A percentile compares a stretch with the other conserved stretches of the same genome.
These are phyloP conservation scores for Platalea minor DNA, from an alignment of 2,797 vertebrate genomes.

Conservation along the genomic window DNA sequence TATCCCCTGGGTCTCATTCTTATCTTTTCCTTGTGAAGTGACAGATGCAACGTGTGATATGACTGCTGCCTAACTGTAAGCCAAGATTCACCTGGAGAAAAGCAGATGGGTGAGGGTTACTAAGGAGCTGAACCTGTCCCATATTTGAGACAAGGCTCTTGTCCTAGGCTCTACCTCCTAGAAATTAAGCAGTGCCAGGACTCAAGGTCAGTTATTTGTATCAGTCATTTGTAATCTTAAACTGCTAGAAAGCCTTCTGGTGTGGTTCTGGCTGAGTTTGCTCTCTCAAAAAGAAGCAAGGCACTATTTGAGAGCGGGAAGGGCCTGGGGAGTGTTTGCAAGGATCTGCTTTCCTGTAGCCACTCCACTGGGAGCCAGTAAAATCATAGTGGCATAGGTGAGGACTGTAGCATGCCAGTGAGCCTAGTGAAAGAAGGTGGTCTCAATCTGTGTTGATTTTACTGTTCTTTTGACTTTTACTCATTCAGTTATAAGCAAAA, in stretches of 20 bases:
- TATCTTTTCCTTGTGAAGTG: neutral
- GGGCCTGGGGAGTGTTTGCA: neutral
- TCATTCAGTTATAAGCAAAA: neutral
- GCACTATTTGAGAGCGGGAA: neutral
- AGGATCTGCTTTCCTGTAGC: neutral
- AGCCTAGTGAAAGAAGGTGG: neutral
- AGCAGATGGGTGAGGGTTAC: neutral
- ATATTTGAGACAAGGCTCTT: neutral
- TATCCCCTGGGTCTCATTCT: neutral
- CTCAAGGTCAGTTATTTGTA: neutral
- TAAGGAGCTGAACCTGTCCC: neutral
- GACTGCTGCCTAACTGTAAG: neutral
- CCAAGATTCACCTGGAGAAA: neutral
- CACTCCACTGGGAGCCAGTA: neutral
- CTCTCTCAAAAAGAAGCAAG: neutral
- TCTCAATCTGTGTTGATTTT: neutral
- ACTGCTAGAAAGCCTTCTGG: neutral
- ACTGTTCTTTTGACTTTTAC: neutral
- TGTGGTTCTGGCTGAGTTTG: neutral
- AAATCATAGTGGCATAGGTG: neutral
- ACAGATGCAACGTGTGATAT: neutral
- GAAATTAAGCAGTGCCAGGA: neutral
- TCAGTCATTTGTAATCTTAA: neutral
- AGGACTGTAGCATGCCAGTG: neutral
- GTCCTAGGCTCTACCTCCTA: neutral